phyloP scores from a whole-genome alignment of 2,888 invertebrate genomes.

The Macropis europaea region DNA sequence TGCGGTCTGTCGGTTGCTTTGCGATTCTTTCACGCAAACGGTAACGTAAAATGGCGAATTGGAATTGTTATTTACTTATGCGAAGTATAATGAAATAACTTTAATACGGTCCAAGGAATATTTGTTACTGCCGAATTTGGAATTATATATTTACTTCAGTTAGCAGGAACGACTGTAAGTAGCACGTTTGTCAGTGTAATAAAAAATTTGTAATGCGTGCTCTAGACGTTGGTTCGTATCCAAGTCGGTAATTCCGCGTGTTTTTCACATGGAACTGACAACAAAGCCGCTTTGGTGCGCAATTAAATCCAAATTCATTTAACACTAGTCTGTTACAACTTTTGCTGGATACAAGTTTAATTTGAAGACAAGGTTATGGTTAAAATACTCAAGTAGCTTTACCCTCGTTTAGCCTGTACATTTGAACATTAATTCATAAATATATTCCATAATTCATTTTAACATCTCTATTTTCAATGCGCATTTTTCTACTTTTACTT shows the following conservation, averaged over 20 bases:
- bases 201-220: constrained; percentile 47
- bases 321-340: background rate
- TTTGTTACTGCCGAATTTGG: constrained; percentile 17
- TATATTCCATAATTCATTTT: background rate
- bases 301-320: constrained; percentile 2
- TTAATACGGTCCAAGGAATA: constrained; percentile 18
- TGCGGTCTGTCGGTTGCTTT: constrained; percentile 56
- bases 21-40: constrained; percentile 61
- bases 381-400: constrained; percentile 18
- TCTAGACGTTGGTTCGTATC: constrained; percentile 30
- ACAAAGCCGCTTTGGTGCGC: constrained; percentile 6
- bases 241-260: constrained; percentile 47
- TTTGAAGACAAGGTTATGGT: constrained; percentile 47
- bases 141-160: constrained; percentile 34
- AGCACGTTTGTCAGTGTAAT: constrained; percentile 48
- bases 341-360: background rate
- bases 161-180: constrained; percentile 49
- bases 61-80: constrained; percentile 70
- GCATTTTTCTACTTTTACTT: background rate
- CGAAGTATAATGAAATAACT: constrained; percentile 52
- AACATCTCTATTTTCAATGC: constrained; percentile 1
- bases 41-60: constrained; percentile 71
- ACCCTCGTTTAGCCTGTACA: constrained; percentile 8
- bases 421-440: constrained; percentile 31
- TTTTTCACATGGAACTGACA: constrained; percentile 31